These are phyloP conservation scores for Oophaga pumilio DNA, from an alignment of 2,113 vertebrate species.

Conservation along the genomic window DNA sequence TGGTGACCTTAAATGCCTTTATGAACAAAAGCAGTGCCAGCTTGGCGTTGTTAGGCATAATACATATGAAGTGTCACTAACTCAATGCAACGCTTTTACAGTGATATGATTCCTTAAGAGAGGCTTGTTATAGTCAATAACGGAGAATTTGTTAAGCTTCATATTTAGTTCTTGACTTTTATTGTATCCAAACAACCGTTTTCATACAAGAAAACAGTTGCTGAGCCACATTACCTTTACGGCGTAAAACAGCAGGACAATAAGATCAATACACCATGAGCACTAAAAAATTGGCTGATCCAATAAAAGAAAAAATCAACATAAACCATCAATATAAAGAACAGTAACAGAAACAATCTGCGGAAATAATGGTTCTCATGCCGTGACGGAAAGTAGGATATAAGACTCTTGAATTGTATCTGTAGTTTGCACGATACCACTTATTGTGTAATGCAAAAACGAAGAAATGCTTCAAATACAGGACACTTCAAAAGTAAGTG, in stretches of 20 bases:
- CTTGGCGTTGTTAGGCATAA: background rate
- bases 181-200: background rate
- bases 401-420: background rate
- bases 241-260: background rate
- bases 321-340: background rate
- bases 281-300: background rate
- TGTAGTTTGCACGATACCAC: background rate
- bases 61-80: background rate
- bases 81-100: background rate
- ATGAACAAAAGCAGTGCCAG: background rate
- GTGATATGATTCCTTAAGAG: background rate
- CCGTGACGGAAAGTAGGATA: background rate
- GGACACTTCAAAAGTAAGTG: background rate
- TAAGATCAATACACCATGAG: background rate
- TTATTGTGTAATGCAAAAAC: background rate
- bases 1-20: constrained; percentile 37
- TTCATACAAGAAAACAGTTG: background rate
- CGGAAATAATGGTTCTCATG: background rate
- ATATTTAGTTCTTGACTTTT: background rate
- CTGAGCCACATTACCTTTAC: background rate
- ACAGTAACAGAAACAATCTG: background rate
- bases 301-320: background rate
- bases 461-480: background rate
- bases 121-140: constrained; percentile 3
- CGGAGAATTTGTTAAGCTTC: background rate